Percentiles rank a stretch among this genome's conserved stretches.
Conservation (phyloP, 2,113 vertebrate species). For the Spea bombifrons region DNA sequence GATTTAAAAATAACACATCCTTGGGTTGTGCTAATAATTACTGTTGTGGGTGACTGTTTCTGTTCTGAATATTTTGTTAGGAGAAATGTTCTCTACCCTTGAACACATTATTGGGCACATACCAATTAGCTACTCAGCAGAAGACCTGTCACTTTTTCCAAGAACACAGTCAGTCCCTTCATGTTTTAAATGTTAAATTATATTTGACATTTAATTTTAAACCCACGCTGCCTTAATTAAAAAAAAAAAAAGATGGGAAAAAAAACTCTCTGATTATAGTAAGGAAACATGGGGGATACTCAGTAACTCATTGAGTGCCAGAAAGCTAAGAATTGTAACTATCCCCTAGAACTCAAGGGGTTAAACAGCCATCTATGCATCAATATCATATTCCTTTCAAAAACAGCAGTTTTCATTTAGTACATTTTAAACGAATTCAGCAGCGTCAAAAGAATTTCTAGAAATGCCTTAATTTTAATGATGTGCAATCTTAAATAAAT, state of each 20-base stretch:
- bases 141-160: slow-evolving; percentile 45
- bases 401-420: too few species aligned
- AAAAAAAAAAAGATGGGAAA: slow-evolving; percentile 24
- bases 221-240: slow-evolving; percentile 43
- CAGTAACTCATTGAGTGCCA: background rate
- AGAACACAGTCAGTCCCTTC: slow-evolving; percentile 45
- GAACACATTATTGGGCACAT: slow-evolving; percentile 40
- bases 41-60: slow-evolving; percentile 20
- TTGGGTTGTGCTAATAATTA: slow-evolving; percentile 37
- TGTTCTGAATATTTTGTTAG: slow-evolving; percentile 40
- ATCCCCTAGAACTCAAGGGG: background rate
- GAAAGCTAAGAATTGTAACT: background rate
- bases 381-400: too few species aligned
- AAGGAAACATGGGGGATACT: slow-evolving; percentile 27
- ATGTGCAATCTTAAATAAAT: too few species aligned
- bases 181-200: slow-evolving; percentile 49
- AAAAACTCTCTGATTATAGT: slow-evolving; percentile 37
- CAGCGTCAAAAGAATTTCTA: too few species aligned
- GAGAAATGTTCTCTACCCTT: slow-evolving; percentile 34
- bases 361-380: background rate
- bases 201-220: slow-evolving; percentile 50
- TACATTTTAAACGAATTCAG: too few species aligned
- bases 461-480: too few species aligned
- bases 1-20: background rate
- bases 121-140: slow-evolving; percentile 42